Percentiles rank a stretch among this genome's conserved stretches.
Evolutionary conservation across 2,888 invertebrate species (phyloP).

Genomic region (Xylocampa areola): DNA sequence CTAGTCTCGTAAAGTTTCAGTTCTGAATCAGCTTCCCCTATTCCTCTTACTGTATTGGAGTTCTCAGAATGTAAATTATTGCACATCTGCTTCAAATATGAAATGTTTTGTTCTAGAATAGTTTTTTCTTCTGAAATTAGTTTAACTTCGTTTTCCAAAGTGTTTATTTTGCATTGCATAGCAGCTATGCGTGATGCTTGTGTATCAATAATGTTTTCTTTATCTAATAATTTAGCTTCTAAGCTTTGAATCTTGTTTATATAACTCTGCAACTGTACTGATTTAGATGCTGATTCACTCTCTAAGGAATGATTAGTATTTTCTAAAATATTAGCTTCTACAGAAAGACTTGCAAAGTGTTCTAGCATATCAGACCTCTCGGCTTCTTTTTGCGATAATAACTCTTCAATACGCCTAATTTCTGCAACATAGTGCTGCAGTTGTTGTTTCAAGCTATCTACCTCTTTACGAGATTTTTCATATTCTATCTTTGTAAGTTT

Average conservation of each 20-base stretch:
- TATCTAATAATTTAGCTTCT: constrained; percentile 90
- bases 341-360: constrained; percentile 93
- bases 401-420: constrained; percentile 94
- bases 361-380: constrained; percentile 95
- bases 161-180: constrained; percentile 78
- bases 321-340: constrained; percentile 94
- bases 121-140: constrained; percentile 82
- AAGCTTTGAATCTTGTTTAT: constrained; percentile 88
- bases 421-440: constrained; percentile 95
- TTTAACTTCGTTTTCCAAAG: constrained; percentile 84
- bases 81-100: constrained; percentile 84
- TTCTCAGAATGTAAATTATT: constrained; percentile 77
- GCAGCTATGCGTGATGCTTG: constrained; percentile 78
- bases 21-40: constrained; percentile 78
- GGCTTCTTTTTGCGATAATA: constrained; percentile 93
- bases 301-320: constrained; percentile 95
- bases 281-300: constrained; percentile 93
- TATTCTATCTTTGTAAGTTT: constrained; percentile 91
- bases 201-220: constrained; percentile 81
- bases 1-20: constrained; percentile 84
- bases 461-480: constrained; percentile 92
- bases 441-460: constrained; percentile 93
- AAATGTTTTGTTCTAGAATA: constrained; percentile 81
- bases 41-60: constrained; percentile 64
- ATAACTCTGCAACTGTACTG: constrained; percentile 88